Evolutionary conservation across 2,113 vertebrate species (phyloP).

Genomic region (Gallinago media): DNA sequence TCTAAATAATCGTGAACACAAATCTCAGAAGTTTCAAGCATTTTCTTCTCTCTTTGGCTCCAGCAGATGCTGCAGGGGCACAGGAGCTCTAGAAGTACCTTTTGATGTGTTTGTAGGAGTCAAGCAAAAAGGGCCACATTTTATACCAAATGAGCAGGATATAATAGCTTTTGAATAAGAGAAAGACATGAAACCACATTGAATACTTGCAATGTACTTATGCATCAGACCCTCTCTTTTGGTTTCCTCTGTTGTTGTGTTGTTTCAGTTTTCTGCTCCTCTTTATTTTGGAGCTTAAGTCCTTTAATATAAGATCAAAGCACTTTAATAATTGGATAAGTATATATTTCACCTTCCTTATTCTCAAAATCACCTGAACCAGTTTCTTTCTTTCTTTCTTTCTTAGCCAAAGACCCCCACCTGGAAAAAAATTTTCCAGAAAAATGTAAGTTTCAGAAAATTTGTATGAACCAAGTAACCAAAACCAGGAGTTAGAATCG

Average conservation of each 20-base stretch:
- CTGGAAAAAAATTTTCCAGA: conserved; percentile 75
- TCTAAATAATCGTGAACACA: not conserved
- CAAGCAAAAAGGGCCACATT: conserved; percentile 45
- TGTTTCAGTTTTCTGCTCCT: conserved; percentile 65
- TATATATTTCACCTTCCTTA: conserved; percentile 72
- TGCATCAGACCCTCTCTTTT: conserved; percentile 63
- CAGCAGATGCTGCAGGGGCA: conserved; percentile 6
- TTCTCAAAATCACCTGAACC: conserved; percentile 71
- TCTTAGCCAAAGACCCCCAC: conserved; percentile 73
- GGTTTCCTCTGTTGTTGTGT: conserved; percentile 63
- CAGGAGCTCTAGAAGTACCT: conserved; percentile 10
- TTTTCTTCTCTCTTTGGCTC: conserved; percentile 65
- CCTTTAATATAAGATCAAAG: conserved; percentile 68
- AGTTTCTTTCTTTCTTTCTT: conserved; percentile 73
- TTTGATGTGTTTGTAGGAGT: conserved; percentile 51
- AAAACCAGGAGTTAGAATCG: conserved; percentile 41
- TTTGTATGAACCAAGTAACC: conserved; percentile 65
- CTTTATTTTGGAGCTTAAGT: conserved; percentile 63
- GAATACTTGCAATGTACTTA: conserved; percentile 61
- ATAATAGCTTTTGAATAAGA: conserved; percentile 37
- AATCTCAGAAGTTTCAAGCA: not conserved
- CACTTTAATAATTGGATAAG: conserved; percentile 70
- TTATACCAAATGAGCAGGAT: conserved; percentile 33
- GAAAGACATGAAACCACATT: conserved; percentile 37
- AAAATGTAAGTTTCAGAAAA: conserved; percentile 73